Conservation (phyloP, 2,888 invertebrate genomes). For the Andrena fulva region DNA sequence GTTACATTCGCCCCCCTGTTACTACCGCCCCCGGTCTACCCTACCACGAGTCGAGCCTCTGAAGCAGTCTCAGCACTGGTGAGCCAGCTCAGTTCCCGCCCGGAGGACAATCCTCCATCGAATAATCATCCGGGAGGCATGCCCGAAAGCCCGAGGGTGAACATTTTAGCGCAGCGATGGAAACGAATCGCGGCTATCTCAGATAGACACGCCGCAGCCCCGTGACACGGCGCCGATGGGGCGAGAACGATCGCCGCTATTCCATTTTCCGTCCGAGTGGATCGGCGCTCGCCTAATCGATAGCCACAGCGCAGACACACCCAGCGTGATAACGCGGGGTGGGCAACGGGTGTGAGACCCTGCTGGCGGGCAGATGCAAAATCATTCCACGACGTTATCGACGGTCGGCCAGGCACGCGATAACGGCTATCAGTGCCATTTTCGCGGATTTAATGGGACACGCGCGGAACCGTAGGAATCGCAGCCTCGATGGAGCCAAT, state of each 20-base stretch:
- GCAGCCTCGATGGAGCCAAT: conserved; percentile 7
- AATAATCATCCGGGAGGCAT: too few species aligned
- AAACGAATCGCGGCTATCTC: conserved; percentile 46
- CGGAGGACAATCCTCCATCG: too few species aligned
- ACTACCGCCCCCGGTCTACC: too few species aligned
- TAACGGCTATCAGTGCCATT: conserved; percentile 50
- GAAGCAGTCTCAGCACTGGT: too few species aligned
- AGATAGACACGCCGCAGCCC: conserved; percentile 54
- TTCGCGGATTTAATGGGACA: conserved; percentile 44
- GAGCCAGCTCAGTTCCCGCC: too few species aligned
- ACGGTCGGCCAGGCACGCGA: conserved; percentile 65
- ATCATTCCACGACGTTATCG: conserved; percentile 65
- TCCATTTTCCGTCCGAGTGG: conserved; percentile 71
- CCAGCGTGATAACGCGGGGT: conserved; percentile 63
- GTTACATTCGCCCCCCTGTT: too few species aligned
- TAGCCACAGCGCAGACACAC: conserved; percentile 69
- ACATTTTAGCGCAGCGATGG: conserved; percentile 8
- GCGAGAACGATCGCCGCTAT: conserved; percentile 65
- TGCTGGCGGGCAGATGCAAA: conserved; percentile 41
- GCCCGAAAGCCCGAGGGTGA: too few species aligned
- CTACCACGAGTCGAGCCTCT: too few species aligned
- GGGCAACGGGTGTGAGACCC: conserved; percentile 16
- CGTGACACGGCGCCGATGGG: conserved; percentile 58
- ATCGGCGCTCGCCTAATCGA: conserved; percentile 69
- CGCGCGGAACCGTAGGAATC: conserved; percentile 27